Conservation (phyloP, 1,140 invertebrate genomes). For the Pogonus chalceus region DNA sequence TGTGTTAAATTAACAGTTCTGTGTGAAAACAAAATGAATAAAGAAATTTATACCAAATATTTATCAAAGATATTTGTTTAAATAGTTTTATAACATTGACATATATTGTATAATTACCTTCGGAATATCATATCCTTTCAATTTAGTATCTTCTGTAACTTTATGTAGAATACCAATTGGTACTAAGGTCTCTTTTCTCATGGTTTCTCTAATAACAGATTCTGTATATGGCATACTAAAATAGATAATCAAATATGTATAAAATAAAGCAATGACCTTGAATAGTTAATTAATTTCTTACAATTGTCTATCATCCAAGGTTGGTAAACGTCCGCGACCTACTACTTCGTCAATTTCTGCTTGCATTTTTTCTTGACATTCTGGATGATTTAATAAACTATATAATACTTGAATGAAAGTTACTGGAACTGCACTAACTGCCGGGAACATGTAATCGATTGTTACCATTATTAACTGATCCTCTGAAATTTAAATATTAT, state of each 20-base stretch:
- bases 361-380: conserved; percentile 46
- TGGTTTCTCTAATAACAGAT: conserved; percentile 39
- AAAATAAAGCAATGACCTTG: neutral
- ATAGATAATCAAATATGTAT: conserved; percentile 11
- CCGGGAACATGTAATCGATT: conserved; percentile 51
- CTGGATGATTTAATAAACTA: conserved; percentile 43
- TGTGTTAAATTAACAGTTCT: no score
- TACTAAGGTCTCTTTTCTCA: conserved; percentile 37
- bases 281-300: conserved; percentile 16
- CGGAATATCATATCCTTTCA: conserved; percentile 40
- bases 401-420: conserved; percentile 47
- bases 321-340: conserved; percentile 33
- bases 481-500: conserved; percentile 36
- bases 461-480: conserved; percentile 37
- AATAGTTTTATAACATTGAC: neutral
- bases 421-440: conserved; percentile 52
- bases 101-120: conserved; percentile 22
- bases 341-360: conserved; percentile 46
- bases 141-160: conserved; percentile 28
- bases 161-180: conserved; percentile 37
- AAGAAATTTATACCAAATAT: no score
- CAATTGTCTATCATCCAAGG: conserved; percentile 36
- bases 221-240: conserved; percentile 39
- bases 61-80: neutral
- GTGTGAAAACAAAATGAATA: no score